A percentile compares a stretch with the other conserved stretches of the same genome.
Conservation (phyloP, 2,888 invertebrate genomes). For the Adineta ricciae region DNA sequence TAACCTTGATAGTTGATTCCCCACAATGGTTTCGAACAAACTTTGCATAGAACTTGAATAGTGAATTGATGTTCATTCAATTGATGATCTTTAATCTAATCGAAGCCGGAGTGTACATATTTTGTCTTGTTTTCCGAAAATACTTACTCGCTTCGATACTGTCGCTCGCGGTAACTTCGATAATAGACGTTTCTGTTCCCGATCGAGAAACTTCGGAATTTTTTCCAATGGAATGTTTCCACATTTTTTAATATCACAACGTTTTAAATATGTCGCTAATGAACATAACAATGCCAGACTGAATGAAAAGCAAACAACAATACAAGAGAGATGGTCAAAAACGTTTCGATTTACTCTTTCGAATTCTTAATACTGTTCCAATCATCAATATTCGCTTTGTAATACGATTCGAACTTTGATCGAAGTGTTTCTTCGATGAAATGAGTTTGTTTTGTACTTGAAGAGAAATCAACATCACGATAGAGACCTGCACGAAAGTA, state of each 20-base stretch:
- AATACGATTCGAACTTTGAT: background rate
- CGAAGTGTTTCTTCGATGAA: constrained; percentile 15
- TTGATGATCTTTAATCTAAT: constrained; percentile 3
- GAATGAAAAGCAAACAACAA: too few relatives aligned
- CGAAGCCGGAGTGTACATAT: too few relatives aligned
- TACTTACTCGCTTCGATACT: background rate
- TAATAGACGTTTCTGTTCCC: constrained; percentile 22
- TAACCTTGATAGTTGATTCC: constrained; percentile 33
- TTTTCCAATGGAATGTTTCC: constrained; percentile 32
- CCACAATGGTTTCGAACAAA: constrained; percentile 29
- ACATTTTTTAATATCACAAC: constrained; percentile 25
- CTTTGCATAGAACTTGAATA: background rate
- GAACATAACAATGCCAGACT: constrained; percentile 26
- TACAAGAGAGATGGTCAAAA: background rate
- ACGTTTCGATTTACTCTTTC: background rate
- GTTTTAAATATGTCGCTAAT: constrained; percentile 29
- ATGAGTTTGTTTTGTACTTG: constrained; percentile 11
- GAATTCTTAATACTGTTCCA: constrained; percentile 11
- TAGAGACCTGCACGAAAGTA: background rate
- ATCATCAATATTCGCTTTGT: constrained; percentile 17
- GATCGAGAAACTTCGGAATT: constrained; percentile 29
- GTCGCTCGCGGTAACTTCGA: background rate
- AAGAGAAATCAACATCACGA: background rate
- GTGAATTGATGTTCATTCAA: constrained; percentile 18
- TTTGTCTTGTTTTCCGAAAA: too few relatives aligned